phyloP scores from a whole-genome alignment of 1,140 invertebrate species.

The Saxidomus purpurata region DNA sequence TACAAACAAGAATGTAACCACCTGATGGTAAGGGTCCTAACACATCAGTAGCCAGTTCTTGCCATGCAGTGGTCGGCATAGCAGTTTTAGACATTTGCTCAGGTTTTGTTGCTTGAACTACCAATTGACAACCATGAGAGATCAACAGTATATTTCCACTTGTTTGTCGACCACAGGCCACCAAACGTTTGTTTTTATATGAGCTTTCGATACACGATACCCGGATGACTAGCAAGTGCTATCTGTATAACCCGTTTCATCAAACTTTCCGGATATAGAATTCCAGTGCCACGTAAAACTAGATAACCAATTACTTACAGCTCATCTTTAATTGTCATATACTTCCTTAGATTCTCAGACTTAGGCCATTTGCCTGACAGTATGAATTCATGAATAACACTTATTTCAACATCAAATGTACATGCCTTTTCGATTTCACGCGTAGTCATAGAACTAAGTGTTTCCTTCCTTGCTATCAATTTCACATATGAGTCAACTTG shows the following conservation, averaged over 20 bases:
- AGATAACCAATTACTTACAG: slow-evolving; percentile 66
- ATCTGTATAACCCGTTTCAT: too few species aligned
- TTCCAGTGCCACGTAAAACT: slow-evolving; percentile 63
- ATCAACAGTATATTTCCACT: slow-evolving; percentile 62
- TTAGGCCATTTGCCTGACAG: background rate
- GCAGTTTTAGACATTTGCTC: slow-evolving; percentile 64
- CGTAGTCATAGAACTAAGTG: slow-evolving; percentile 47
- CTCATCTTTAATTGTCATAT: slow-evolving; percentile 61
- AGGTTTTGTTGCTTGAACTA: slow-evolving; percentile 33
- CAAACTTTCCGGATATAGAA: slow-evolving; percentile 59
- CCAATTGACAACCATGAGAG: slow-evolving; percentile 71
- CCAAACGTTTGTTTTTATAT: slow-evolving; percentile 68
- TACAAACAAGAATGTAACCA: slow-evolving; percentile 65
- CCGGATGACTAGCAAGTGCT: slow-evolving; percentile 65
- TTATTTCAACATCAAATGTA: slow-evolving; percentile 51
- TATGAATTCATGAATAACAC: slow-evolving; percentile 29
- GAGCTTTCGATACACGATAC: slow-evolving; percentile 68
- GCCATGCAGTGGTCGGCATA: slow-evolving; percentile 58
- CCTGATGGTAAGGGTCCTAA: slow-evolving; percentile 71
- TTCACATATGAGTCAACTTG: background rate
- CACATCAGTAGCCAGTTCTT: slow-evolving; percentile 67
- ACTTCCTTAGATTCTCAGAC: slow-evolving; percentile 14
- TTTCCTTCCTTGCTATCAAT: background rate
- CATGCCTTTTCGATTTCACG: slow-evolving; percentile 44
- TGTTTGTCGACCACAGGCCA: slow-evolving; percentile 75